Conservation (phyloP, 2,888 invertebrate genomes). For the Coelogynopora nodosa region DNA sequence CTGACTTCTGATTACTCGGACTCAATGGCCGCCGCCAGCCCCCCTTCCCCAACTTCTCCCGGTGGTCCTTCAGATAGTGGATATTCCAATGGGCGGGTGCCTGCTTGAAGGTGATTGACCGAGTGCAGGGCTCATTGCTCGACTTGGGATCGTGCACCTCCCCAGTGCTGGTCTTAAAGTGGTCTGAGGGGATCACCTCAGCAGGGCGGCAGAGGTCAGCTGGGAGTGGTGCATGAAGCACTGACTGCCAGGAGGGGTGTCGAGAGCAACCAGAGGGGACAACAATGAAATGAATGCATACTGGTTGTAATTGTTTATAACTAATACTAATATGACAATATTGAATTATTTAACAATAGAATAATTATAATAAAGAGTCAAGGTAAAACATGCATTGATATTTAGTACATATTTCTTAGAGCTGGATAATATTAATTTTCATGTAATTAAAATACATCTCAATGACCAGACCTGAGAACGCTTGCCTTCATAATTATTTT, state of each 20-base stretch:
- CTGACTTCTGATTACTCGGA: conserved; percentile 60
- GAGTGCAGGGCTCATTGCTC: conserved; percentile 53
- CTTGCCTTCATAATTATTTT: no score
- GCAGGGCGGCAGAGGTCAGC: conserved; percentile 56
- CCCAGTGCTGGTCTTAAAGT: conserved; percentile 58
- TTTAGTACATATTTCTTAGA: no score
- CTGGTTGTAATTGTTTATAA: no score
- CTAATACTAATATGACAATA: background rate
- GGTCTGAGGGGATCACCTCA: conserved; percentile 55
- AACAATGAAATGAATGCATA: no score
- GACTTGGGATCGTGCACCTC: conserved; percentile 57
- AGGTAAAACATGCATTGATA: no score
- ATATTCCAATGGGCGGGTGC: conserved; percentile 61
- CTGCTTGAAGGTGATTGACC: conserved; percentile 54
- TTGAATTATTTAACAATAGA: no score
- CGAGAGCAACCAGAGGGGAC: no score
- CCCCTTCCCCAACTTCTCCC: conserved; percentile 61
- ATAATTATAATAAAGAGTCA: no score
- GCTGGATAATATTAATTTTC: no score
- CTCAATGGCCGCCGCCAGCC: conserved; percentile 59
- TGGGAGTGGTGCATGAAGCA: conserved; percentile 58
- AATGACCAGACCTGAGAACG: no score
- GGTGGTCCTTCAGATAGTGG: conserved; percentile 58
- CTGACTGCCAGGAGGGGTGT: no score
- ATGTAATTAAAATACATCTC: no score